These are phyloP conservation scores for Vandiemenella viatica DNA, from an alignment of 2,888 invertebrate species.

Conservation along the genomic window DNA sequence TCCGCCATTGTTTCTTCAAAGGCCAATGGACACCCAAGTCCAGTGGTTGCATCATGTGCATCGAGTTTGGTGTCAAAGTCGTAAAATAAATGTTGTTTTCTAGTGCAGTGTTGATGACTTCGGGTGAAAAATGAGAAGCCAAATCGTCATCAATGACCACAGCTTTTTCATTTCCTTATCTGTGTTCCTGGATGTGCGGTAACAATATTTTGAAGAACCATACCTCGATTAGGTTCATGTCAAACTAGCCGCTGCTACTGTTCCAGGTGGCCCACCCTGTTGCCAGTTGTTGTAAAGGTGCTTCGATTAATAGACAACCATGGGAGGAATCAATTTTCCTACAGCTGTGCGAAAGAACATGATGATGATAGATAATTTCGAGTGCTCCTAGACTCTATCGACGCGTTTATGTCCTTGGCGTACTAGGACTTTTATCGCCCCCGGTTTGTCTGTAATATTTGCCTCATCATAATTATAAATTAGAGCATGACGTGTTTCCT, in stretches of 20 bases:
- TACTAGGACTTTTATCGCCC: no score
- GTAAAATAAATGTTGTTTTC: background rate
- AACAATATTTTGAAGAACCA: no score
- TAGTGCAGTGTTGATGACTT: background rate
- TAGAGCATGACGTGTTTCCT: no score
- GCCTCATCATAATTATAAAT: no score
- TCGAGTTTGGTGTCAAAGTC: background rate
- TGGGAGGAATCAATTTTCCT: background rate
- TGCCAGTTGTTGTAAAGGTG: no score
- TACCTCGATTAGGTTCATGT: background rate
- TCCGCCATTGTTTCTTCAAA: no score
- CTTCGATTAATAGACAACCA: background rate
- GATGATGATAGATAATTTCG: background rate
- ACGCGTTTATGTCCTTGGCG: background rate
- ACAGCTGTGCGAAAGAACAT: background rate
- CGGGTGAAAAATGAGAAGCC: background rate
- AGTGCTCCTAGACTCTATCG: background rate
- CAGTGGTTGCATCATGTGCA: no score
- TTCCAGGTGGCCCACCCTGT: no score
- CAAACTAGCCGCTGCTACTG: no score
- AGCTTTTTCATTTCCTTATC: background rate
- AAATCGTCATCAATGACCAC: no score
- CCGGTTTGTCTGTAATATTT: no score
- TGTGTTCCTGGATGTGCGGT: background rate
- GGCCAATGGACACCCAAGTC: no score